Evolutionary conservation across 2,797 vertebrate genomes (phyloP), one percentile per base, ranked within the genome.

Genomic region (Arctocebus calabarensis): DNA sequence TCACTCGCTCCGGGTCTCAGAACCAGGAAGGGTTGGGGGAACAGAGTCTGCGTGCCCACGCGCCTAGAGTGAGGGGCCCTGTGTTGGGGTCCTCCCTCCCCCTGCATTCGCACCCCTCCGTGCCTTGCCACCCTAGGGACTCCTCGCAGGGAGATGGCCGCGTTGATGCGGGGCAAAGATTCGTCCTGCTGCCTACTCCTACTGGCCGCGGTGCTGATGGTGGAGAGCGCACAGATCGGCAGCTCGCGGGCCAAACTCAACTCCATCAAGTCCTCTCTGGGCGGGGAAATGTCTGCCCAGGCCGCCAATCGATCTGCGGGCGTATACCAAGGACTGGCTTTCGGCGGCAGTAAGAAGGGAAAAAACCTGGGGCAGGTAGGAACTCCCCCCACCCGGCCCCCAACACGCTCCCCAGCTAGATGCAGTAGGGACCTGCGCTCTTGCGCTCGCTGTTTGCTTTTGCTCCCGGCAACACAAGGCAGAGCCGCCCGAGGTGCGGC

Each of bases 261-360:
- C 99, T 99, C 99, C 97, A 99, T 99, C 98, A 99, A 99, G 98
- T 99, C 99, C n/a, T 98, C 98, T 96, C 98, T 98, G 97, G 97
- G 97, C 87, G 99, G 98, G 85, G 99, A 99, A 98, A 97, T 98
- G 78, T 99, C 99, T 62, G 99, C 99, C 68, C 98, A 99, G 95
- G 97, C 99, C 22, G 98, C 98, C 95, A 98, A 99, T 97, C 99
- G 99, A 98, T 99, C 99, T 96, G 98, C 99, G 84, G 97, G 97
- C 82, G 88, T 97, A 66, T 99, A 98, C 98, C 98, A 98, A 95
- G 99, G 98, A 95, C 98, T 98, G 98, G 96, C 95, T 93, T 98
- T 98, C 97, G 96, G 98, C 95, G 97, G 98, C 98, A 98, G 98
- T 97, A 99, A 99, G 99, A 99, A 99, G 97, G 98, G 98, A 95